Conservation (phyloP, 2,113 vertebrate genomes). For the Anas platyrhynchos region DNA sequence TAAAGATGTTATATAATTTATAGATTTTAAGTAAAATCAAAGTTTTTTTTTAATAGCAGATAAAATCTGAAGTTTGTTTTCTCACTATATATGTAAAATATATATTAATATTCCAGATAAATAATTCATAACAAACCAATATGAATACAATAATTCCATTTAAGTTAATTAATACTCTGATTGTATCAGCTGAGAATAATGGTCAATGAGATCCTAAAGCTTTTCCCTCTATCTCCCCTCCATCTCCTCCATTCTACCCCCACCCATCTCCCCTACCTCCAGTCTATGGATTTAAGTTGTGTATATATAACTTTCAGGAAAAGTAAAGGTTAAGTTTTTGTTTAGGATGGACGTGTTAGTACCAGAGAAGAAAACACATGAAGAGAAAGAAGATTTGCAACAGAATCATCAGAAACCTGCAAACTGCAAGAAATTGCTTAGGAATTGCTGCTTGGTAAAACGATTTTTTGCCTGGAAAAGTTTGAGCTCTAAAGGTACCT, state of each 20-base stretch:
- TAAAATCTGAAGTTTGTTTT: not conserved
- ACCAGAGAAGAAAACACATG: slow-evolving; percentile 71
- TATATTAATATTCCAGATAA: not conserved
- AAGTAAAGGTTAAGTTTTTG: slow-evolving; percentile 61
- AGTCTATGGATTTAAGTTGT: not conserved
- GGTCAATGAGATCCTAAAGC: not conserved
- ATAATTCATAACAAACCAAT: not conserved
- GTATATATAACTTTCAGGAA: not conserved
- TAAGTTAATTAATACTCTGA: not conserved
- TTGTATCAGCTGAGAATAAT: not conserved
- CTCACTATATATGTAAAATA: not conserved
- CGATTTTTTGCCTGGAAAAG: slow-evolving; percentile 83
- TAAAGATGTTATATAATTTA: not conserved
- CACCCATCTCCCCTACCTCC: not conserved
- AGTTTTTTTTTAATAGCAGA: not conserved
- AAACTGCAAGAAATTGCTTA: slow-evolving; percentile 82
- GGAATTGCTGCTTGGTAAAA: slow-evolving; percentile 85
- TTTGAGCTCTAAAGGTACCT: slow-evolving; percentile 81
- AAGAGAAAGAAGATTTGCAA: slow-evolving; percentile 77
- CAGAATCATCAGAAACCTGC: slow-evolving; percentile 75
- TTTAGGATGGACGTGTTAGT: slow-evolving; percentile 74
- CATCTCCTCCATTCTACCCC: not conserved
- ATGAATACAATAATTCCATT: not conserved
- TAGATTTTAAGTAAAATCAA: not conserved
- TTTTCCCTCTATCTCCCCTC: not conserved